Conservation (phyloP, 2,797 vertebrate genomes). For the Spinus pinus region DNA sequence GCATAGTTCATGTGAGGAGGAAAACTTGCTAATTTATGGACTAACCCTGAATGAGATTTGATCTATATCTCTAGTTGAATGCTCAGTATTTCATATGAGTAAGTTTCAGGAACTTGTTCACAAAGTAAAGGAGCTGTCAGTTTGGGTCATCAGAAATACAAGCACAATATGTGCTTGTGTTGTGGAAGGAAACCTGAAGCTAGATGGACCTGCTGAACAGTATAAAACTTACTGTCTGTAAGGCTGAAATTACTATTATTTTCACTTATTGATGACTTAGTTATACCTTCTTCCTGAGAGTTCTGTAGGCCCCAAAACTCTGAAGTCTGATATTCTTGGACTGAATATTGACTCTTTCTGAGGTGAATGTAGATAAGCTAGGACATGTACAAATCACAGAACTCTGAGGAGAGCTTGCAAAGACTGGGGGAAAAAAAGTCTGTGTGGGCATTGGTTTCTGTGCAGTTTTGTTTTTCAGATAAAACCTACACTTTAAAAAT, state of each 20-base stretch:
- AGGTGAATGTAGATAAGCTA: background rate
- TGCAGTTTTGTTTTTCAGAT: background rate
- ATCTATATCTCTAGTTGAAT: background rate
- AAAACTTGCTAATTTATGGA: background rate
- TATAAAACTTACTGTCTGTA: background rate
- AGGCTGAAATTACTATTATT: background rate
- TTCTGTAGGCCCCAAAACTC: background rate
- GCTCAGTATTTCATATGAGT: fast-evolving
- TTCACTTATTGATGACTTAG: background rate
- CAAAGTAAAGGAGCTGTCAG: background rate
- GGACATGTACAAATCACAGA: background rate
- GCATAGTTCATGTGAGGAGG: background rate
- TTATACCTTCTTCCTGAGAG: background rate
- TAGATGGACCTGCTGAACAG: background rate
- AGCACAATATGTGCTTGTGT: background rate
- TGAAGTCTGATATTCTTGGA: background rate
- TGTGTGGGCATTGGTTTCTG: background rate
- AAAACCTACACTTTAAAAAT: background rate
- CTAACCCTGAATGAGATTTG: background rate
- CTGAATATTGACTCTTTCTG: background rate
- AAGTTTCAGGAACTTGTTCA: background rate
- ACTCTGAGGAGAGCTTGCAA: background rate
- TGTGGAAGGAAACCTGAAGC: background rate
- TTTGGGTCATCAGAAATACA: background rate
- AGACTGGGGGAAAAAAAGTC: background rate